A percentile compares a stretch with the other conserved stretches of the same genome.
These are phyloP conservation scores for Cynaeus angustus DNA, from an alignment of 2,888 invertebrate genomes.

Conservation along the genomic window DNA sequence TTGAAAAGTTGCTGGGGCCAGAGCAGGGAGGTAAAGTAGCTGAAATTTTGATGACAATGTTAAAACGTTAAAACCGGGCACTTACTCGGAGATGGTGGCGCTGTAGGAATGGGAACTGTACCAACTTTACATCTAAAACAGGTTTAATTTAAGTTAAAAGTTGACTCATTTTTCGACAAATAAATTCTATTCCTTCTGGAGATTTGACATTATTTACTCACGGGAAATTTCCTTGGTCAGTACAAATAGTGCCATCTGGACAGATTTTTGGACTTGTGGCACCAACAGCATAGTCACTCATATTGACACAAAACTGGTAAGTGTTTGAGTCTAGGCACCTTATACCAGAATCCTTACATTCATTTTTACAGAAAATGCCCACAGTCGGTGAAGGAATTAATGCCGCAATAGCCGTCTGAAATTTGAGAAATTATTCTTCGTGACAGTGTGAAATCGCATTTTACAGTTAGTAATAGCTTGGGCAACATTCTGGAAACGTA, in stretches of 20 bases:
- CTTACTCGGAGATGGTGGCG: conserved; percentile 18
- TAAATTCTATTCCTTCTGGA: background rate
- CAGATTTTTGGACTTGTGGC: background rate
- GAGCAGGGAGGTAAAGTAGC: conserved; percentile 8
- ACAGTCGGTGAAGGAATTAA: background rate
- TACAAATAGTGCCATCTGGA: conserved; percentile 26
- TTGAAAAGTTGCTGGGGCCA: background rate
- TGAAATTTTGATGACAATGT: background rate
- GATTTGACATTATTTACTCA: no score
- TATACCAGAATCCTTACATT: conserved; percentile 12
- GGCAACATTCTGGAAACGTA: background rate
- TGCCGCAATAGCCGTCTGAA: background rate
- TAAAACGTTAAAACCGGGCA: background rate
- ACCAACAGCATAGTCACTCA: background rate
- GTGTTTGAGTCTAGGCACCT: conserved; percentile 12
- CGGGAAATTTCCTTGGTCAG: conserved; percentile 24
- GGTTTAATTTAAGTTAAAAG: no score
- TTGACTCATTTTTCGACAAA: background rate
- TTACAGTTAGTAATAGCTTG: background rate
- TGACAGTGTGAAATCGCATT: background rate
- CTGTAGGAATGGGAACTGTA: conserved; percentile 17
- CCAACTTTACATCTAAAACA: conserved; percentile 25
- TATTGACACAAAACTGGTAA: conserved; percentile 12
- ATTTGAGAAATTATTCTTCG: background rate
- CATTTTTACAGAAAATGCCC: conserved; percentile 3